Conservation (phyloP, 2,797 vertebrate species). For the Poeciliopsis turneri region DNA sequence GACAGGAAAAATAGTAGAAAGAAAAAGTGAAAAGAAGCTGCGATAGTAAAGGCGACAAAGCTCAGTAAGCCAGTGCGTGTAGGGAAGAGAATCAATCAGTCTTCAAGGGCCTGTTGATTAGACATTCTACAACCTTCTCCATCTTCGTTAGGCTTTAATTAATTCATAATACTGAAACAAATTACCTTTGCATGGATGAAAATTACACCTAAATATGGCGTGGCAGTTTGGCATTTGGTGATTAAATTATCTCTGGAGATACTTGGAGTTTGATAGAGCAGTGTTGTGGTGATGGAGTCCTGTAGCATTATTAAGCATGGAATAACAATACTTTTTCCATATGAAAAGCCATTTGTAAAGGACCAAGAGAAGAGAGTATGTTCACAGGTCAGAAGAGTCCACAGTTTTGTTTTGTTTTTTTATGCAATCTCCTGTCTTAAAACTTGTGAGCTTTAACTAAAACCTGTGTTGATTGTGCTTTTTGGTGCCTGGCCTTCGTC, state of each 20-base stretch:
- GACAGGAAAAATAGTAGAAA: conserved; percentile 18
- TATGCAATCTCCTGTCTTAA: conserved; percentile 25
- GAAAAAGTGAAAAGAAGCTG: conserved; percentile 10
- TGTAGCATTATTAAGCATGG: conserved; percentile 83
- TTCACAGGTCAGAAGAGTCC: conserved; percentile 10
- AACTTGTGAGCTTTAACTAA: conserved; percentile 58
- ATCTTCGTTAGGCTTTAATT: conserved; percentile 88
- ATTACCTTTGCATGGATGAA: conserved; percentile 87
- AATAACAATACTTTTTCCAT: conserved; percentile 80
- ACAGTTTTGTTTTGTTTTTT: conserved; percentile 13
- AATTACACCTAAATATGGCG: conserved; percentile 86
- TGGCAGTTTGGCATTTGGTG: conserved; percentile 85
- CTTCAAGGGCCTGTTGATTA: conserved; percentile 81
- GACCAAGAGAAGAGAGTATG: conserved; percentile 11
- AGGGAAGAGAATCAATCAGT: conserved; percentile 77
- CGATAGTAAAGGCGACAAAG: conserved; percentile 52
- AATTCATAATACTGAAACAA: conserved; percentile 89
- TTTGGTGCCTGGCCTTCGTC: conserved; percentile 61
- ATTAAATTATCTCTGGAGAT: conserved; percentile 85
- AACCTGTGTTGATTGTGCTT: conserved; percentile 50
- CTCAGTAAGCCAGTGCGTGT: conserved; percentile 50
- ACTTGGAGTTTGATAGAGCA: conserved; percentile 80
- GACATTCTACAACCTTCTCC: conserved; percentile 83
- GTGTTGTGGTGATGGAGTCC: conserved; percentile 78
- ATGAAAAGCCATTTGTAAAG: conserved; percentile 60